Percentiles rank a stretch among this genome's conserved stretches.
These are phyloP conservation scores for Heteropelma amictum DNA, from an alignment of 2,888 invertebrate species.

Conservation along the genomic window DNA sequence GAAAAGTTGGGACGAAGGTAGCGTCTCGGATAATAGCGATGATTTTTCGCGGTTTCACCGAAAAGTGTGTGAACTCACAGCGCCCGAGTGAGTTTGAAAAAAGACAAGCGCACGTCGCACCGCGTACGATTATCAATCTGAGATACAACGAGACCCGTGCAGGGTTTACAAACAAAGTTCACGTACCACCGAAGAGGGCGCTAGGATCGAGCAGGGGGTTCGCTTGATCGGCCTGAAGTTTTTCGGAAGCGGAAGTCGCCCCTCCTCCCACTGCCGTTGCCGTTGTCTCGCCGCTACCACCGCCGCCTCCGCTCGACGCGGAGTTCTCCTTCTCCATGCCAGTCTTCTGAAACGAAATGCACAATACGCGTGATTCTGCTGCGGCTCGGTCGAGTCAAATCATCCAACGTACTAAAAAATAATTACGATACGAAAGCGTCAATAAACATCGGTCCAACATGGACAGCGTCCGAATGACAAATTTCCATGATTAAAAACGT, in stretches of 20 bases:
- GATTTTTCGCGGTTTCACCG: too few species aligned
- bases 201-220: slow-evolving; percentile 89
- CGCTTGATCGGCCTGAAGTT: slow-evolving; percentile 80
- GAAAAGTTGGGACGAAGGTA: too few species aligned
- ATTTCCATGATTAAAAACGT: too few species aligned
- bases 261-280: slow-evolving; percentile 73
- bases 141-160: background rate
- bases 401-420: too few species aligned
- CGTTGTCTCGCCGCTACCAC: slow-evolving; percentile 79
- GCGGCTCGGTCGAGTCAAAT: too few species aligned
- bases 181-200: slow-evolving; percentile 84
- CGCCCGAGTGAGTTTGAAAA: too few species aligned
- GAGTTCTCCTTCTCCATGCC: slow-evolving; percentile 90
- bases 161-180: slow-evolving; percentile 56
- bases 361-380: too few species aligned
- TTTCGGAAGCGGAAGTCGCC: slow-evolving; percentile 82
- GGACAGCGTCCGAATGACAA: too few species aligned
- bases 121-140: background rate
- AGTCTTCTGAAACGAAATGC: slow-evolving; percentile 69
- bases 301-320: slow-evolving; percentile 77
- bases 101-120: background rate
- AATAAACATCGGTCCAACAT: background rate
- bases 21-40: too few species aligned
- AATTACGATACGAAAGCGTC: background rate
- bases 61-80: too few species aligned